These are phyloP conservation scores for Cerastis leucographa DNA, from an alignment of 2,888 invertebrate species.

Conservation along the genomic window DNA sequence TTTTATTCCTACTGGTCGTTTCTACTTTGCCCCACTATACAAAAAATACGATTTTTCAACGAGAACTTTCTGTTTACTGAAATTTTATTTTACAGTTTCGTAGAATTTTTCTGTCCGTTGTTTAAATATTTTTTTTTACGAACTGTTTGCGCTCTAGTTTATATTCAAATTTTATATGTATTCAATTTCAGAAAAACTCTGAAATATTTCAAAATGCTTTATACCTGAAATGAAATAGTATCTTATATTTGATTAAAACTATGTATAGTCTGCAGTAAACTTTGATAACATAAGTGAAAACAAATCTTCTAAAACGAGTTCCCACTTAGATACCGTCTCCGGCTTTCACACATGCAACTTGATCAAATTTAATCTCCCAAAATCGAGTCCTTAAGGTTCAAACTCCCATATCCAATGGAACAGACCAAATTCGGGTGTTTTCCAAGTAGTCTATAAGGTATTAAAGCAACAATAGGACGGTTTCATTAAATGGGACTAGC, in stretches of 20 bases:
- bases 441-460: constrained; percentile 51
- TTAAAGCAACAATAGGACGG: constrained; percentile 60
- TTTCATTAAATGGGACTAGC: constrained; percentile 66
- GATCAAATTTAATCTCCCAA: constrained; percentile 8
- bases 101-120: neutral
- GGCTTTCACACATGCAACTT: constrained; percentile 8
- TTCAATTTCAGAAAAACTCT: constrained; percentile 8
- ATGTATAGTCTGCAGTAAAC: neutral
- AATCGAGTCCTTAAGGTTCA: constrained; percentile 16
- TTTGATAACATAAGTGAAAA: neutral
- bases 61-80: constrained; percentile 22
- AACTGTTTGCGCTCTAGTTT: neutral
- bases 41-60: constrained; percentile 32
- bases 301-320: neutral
- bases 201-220: neutral
- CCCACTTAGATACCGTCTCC: constrained; percentile 1
- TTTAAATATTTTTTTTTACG: constrained; percentile 8
- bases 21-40: constrained; percentile 3
- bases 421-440: neutral
- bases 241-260: neutral
- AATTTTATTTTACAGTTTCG: constrained; percentile 21
- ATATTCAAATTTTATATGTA: constrained; percentile 15
- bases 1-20: constrained; percentile 14
- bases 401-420: constrained; percentile 15
- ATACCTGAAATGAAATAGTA: neutral